Evolutionary conservation across 2,113 vertebrate species (phyloP), one percentile per base, ranked within the genome.

Genomic region (Rhinogobius similis): DNA sequence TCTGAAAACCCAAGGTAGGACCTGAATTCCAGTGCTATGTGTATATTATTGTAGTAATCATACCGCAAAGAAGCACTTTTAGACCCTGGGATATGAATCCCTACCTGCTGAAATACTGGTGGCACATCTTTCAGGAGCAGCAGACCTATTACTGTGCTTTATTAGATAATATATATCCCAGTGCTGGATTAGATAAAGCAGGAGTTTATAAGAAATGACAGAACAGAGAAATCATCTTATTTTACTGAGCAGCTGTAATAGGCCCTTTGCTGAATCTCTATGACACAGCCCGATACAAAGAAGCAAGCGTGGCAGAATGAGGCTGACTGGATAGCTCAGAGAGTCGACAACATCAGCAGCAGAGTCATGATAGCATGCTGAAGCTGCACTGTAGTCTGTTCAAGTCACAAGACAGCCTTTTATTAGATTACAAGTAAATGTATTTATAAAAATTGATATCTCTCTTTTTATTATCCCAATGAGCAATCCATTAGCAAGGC

Each of bases 271-370:
- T 63, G 52, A 55, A 55, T 55, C 52, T 55, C 52, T 26, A 14
- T 26, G 52, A 55, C 23, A 8, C 68, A 62, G 55, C 74, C 69
- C 52, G 56, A 73, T 74, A 68, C 65, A 71, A 59, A 72, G 5
- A 63, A 56, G 65, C 73, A 13, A 82, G 62, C 39, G 0, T 73
- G 76, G 79, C 86, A 76, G 78, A 86, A 87, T 78, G 72, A 82
- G 80, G 79, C 65, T 43, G 76, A 65, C 69, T 20, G 68, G 65
- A 56, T 39, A 26, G 65, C 65, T 65, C 72, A 81, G 24, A 79
- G 46, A 50, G 61, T 39, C 20, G 13, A 24, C 67, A 27, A 41
- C 65, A 39, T 70, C 65, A 63, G 56, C 61, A 36, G n/a, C 62
- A 32, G 62, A 46, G 65, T 52, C 59, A 62, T 29, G 50, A 69